A percentile compares a stretch with the other conserved stretches of the same genome.
These are phyloP conservation scores for Zelleria hepariella DNA, from an alignment of 2,888 invertebrate species.

Conservation along the genomic window DNA sequence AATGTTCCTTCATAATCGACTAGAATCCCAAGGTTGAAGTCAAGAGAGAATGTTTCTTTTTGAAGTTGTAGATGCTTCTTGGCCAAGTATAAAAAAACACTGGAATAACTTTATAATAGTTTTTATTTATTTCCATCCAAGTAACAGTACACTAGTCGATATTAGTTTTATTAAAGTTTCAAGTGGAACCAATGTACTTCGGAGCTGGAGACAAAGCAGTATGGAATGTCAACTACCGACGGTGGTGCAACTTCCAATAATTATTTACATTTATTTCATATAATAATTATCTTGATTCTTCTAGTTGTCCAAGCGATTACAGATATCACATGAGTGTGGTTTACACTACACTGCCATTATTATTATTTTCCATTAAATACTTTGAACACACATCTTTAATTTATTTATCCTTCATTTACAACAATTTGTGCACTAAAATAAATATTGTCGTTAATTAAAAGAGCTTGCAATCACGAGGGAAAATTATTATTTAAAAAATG, in stretches of 20 bases:
- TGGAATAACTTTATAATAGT: slow-evolving; percentile 45
- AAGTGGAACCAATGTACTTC: background rate
- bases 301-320: slow-evolving; percentile 22
- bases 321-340: slow-evolving; percentile 13
- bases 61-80: too few species aligned
- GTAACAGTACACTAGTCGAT: slow-evolving; percentile 27
- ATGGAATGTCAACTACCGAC: slow-evolving; percentile 54
- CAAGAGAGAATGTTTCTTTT: too few species aligned
- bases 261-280: slow-evolving; percentile 37
- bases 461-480: slow-evolving; percentile 13
- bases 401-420: background rate
- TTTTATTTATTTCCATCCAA: slow-evolving; percentile 58
- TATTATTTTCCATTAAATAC: slow-evolving; percentile 10
- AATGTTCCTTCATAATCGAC: too few species aligned
- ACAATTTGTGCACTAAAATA: slow-evolving; percentile 15
- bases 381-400: slow-evolving; percentile 1
- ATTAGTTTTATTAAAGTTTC: background rate
- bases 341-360: slow-evolving; percentile 5
- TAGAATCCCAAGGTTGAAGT: too few species aligned
- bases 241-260: slow-evolving; percentile 21
- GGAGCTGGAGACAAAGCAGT: slow-evolving; percentile 23
- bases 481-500: slow-evolving; percentile 23
- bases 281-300: background rate
- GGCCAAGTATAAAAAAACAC: too few species aligned
- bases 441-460: slow-evolving; percentile 17